Percentiles rank a stretch among this genome's conserved stretches.
Conservation (phyloP, 2,888 invertebrate genomes). For the Tachina fera region DNA sequence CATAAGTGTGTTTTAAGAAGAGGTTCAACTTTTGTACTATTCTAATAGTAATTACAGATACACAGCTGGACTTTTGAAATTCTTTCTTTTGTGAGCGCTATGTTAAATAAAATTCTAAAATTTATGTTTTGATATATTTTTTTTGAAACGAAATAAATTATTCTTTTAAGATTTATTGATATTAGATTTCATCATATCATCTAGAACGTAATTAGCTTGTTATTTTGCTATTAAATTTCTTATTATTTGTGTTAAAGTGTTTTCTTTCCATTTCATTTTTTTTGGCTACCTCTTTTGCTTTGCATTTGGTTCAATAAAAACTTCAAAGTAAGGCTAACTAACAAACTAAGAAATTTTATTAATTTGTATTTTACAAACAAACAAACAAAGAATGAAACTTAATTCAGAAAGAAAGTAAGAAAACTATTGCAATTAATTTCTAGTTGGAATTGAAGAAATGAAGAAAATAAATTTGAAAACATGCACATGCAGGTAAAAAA, state of each 20-base stretch:
- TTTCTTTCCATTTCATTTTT: too few relatives aligned
- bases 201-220: not conserved
- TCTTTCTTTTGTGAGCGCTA: not conserved
- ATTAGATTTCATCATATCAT: not conserved
- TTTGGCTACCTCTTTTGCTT: constrained; percentile 10
- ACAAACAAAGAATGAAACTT: not conserved
- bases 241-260: too few relatives aligned
- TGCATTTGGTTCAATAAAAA: not conserved
- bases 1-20: not conserved
- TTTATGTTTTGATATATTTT: not conserved
- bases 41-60: too few relatives aligned
- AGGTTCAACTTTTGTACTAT: not conserved
- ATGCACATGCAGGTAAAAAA: not conserved
- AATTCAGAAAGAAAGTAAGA: not conserved
- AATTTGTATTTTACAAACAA: not conserved
- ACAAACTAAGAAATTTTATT: not conserved
- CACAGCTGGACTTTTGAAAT: not conserved
- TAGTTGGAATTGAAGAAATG: constrained; percentile 6
- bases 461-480: constrained; percentile 20
- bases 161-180: not conserved
- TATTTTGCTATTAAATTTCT: not conserved
- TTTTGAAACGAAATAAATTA: too few relatives aligned
- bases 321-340: not conserved
- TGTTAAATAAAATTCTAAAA: not conserved
- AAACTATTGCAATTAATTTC: constrained; percentile 16